A percentile compares a stretch with the other conserved stretches of the same genome.
phyloP scores from a whole-genome alignment of 2,888 invertebrate species.

The Gryllus longicercus region DNA sequence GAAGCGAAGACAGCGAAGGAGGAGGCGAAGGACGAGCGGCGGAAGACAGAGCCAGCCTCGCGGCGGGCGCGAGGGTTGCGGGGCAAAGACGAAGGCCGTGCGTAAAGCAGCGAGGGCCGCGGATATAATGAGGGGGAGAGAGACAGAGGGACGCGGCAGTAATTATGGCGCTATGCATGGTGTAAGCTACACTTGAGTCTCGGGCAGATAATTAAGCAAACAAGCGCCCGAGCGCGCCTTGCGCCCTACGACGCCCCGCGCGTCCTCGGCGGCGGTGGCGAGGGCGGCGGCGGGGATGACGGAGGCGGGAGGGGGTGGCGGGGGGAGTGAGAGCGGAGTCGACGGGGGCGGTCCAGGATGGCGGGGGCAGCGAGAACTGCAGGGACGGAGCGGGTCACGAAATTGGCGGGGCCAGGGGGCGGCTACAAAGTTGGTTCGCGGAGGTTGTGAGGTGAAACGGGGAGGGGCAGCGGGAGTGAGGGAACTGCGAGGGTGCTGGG shows the following conservation, averaged over 20 bases:
- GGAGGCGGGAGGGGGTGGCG: neutral
- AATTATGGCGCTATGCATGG: conserved; percentile 32
- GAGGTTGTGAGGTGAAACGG: no score
- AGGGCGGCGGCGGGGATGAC: neutral
- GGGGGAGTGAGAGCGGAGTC: no score
- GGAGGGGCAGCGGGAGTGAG: no score
- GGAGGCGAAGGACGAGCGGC: conserved; percentile 5
- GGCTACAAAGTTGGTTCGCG: no score
- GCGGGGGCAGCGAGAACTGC: neutral
- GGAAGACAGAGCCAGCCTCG: neutral
- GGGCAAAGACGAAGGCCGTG: neutral
- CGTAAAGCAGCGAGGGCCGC: neutral
- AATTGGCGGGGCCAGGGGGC: no score
- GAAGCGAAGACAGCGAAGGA: neutral
- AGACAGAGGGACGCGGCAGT: conserved; percentile 24
- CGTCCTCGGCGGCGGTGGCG: conserved; percentile 25
- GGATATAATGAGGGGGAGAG: neutral
- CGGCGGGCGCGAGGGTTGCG: neutral
- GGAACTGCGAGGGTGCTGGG: no score
- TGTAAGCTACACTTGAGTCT: conserved; percentile 33
- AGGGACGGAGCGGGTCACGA: no score
- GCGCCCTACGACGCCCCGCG: conserved; percentile 27
- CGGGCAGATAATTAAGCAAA: conserved; percentile 37
- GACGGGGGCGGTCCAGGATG: neutral
- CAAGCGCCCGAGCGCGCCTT: conserved; percentile 32